phyloP scores from a whole-genome alignment of 2,113 vertebrate genomes.

The Gracilinanus agilis region DNA sequence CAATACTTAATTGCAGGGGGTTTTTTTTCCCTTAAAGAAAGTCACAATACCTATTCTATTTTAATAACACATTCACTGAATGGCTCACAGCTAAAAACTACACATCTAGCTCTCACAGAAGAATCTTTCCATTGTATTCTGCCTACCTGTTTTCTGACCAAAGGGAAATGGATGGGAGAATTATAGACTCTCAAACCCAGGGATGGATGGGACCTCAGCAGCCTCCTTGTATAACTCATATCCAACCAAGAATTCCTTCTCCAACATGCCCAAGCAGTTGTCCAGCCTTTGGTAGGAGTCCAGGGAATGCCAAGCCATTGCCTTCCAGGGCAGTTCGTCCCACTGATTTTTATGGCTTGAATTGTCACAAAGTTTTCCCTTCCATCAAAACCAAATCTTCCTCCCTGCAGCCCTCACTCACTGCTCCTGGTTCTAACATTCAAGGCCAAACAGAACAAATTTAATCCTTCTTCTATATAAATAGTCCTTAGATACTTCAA shows the following conservation, averaged over 20 bases:
- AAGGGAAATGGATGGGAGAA: constrained; percentile 22
- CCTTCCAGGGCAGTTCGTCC: neutral
- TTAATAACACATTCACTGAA: neutral
- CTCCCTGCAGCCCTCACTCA: neutral
- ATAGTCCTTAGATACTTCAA: neutral
- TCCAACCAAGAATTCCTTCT: neutral
- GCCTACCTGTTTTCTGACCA: neutral
- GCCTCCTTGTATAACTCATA: neutral
- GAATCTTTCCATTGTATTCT: neutral
- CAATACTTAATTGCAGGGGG: neutral
- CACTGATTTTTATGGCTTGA: neutral
- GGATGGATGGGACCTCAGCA: neutral
- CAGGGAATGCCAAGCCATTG: neutral
- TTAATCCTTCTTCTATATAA: neutral
- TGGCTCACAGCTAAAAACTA: neutral
- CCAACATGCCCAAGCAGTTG: neutral
- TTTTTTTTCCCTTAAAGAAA: neutral
- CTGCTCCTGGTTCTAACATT: neutral
- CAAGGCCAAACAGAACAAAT: neutral
- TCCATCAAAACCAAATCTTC: neutral
- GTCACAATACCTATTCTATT: neutral
- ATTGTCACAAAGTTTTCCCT: neutral
- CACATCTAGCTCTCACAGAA: neutral
- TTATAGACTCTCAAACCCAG: neutral
- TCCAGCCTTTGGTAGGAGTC: neutral